Base-by-base conservation (phyloP, 2,113 vertebrate species). In the Eira barbara region DNA sequence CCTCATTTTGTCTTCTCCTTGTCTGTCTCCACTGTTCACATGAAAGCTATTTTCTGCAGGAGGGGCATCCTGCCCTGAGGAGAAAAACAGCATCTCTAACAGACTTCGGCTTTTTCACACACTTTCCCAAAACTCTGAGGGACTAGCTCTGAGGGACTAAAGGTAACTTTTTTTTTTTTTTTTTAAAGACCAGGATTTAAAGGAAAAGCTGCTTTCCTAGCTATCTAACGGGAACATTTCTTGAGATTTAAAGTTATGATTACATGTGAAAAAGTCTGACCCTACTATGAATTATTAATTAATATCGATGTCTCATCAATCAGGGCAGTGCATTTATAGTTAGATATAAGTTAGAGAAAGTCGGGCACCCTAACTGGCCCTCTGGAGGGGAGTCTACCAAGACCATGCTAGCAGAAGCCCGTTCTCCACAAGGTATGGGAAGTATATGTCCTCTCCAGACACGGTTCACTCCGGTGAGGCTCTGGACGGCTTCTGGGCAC, bases 241-340 rank as follows among this genome's bases (percentile, higher is more conserved):
- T 85, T 96, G 92, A 86, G 79, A 97, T 59, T 89, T 97, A 92
- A 90, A 98, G 94, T 95, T 98, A 98, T 98, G 98, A 98, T 98
- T 98, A 98, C 97, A 97, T 17, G n/a, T 82, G 94, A 95, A 98
- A 98, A 98, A 98, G 87, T 98, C 97, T 96, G 98, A 95, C 89
- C 96, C 63, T 78, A 92, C 73, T 81, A 79, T 99, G 97, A 98
- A 99, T 99, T 98, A 99, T 99, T 98, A 98, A 99, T 98, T 96
- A 96, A 97, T 98, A 98, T 98, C 59, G 98, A 98, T 96, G 81
- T 87, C 87, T 89, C 89, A 89, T 98, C 98, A 97, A 95, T 97
- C 97, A 97, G 89, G 20, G 73, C 42, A 97, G 89, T 96, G 95
- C 98, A 98, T 98, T 98, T 98, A 97, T 96, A 95, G 96, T 97